These are phyloP conservation scores for Loripinus fragilis DNA, from an alignment of 2,888 invertebrate species.

Conservation along the genomic window DNA sequence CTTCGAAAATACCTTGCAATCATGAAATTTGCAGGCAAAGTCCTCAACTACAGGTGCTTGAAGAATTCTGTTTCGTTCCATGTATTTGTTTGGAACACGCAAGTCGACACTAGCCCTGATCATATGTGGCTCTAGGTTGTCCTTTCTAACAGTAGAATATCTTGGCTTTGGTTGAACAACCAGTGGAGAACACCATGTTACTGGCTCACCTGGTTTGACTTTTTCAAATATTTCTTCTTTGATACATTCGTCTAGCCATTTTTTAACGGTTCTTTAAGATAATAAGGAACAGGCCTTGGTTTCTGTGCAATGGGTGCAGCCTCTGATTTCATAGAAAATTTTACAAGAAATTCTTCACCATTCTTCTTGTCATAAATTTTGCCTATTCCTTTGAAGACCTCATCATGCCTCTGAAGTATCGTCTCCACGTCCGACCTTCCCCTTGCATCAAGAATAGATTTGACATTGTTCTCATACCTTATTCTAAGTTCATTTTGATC, in stretches of 20 bases:
- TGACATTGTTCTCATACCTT: background rate
- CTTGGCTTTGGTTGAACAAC: background rate
- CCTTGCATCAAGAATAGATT: background rate
- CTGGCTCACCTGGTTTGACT: background rate
- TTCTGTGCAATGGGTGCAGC: conserved; percentile 2
- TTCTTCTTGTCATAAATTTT: background rate
- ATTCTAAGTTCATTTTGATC: conserved; percentile 18
- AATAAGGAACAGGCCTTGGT: background rate
- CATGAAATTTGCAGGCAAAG: background rate
- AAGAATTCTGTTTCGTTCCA: background rate
- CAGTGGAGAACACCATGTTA: background rate
- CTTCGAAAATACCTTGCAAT: background rate
- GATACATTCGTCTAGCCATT: background rate
- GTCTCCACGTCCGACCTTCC: background rate
- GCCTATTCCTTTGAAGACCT: conserved; percentile 1
- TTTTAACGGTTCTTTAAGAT: background rate
- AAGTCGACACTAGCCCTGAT: background rate
- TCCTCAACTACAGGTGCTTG: background rate
- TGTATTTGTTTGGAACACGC: background rate
- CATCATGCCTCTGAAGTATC: background rate
- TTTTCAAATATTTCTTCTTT: background rate
- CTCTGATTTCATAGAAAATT: background rate
- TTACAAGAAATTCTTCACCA: background rate
- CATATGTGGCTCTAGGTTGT: background rate
- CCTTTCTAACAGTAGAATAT: background rate